Percentiles rank a stretch among this genome's conserved stretches.
Conservation (phyloP, 1,140 invertebrate genomes). For the Drosophila lacertosa region DNA sequence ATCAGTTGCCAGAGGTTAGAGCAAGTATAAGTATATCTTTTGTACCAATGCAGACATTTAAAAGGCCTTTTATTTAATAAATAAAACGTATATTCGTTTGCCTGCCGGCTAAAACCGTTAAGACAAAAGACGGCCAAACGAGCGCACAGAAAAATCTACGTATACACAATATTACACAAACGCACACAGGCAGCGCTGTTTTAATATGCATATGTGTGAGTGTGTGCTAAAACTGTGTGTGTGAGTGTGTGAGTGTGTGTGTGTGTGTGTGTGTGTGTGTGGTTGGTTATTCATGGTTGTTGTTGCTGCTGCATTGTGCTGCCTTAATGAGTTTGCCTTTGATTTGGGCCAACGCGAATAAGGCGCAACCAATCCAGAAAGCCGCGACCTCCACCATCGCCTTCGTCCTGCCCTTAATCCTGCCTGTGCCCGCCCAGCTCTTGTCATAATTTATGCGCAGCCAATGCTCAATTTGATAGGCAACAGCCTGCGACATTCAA, state of each 20-base stretch:
- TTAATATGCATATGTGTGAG: conserved; percentile 73
- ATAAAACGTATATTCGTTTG: conserved; percentile 70
- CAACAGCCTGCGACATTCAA: conserved; percentile 59
- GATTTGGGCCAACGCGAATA: conserved; percentile 62
- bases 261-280: conserved; percentile 3
- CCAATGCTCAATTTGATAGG: conserved; percentile 72
- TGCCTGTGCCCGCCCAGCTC: conserved; percentile 7
- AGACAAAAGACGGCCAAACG: conserved; percentile 54
- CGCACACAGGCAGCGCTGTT: conserved; percentile 59
- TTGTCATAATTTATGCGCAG: conserved; percentile 75
- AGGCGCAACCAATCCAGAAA: conserved; percentile 33
- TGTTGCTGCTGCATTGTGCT: conserved; percentile 49
- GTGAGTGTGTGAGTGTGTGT: conserved; percentile 18
- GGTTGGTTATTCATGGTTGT: conserved; percentile 35
- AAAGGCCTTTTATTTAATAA: conserved; percentile 70
- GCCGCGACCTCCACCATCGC: conserved; percentile 6
- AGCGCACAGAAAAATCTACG: conserved; percentile 42
- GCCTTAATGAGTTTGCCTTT: conserved; percentile 79
- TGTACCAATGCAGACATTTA: conserved; percentile 39
- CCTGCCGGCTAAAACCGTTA: conserved; percentile 52
- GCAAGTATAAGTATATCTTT: conserved; percentile 10
- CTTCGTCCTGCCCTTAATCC: no score
- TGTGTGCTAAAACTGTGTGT: background rate
- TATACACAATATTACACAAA: conserved; percentile 67
- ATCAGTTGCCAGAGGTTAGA: conserved; percentile 20